Conservation (phyloP, 2,888 invertebrate species). For the Nysson spinosus region DNA sequence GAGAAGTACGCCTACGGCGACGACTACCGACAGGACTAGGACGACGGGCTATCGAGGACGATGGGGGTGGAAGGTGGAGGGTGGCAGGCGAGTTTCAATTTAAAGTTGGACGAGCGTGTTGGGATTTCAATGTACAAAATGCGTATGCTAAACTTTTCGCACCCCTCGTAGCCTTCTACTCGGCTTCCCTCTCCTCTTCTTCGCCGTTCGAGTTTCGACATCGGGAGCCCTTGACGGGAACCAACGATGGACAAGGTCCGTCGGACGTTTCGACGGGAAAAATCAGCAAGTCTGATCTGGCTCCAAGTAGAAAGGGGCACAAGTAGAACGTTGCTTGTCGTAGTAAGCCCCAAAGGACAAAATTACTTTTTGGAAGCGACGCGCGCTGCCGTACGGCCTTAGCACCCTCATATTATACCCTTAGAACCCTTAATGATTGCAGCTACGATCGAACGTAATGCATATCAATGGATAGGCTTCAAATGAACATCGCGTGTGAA, state of each 20-base stretch:
- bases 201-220: constrained; percentile 51
- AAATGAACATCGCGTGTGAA: constrained; percentile 31
- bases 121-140: constrained; percentile 74
- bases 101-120: constrained; percentile 72
- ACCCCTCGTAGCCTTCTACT: constrained; percentile 50
- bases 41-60: constrained; percentile 39
- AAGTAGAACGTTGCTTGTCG: constrained; percentile 55
- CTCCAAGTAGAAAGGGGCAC: constrained; percentile 58
- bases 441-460: constrained; percentile 54
- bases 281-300: constrained; percentile 75
- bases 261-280: constrained; percentile 56
- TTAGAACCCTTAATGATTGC: constrained; percentile 48
- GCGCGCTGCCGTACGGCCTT: constrained; percentile 40
- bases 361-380: constrained; percentile 56
- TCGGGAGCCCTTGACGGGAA: constrained; percentile 44
- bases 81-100: constrained; percentile 70
- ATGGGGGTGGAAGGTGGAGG: constrained; percentile 26
- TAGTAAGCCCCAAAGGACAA: constrained; percentile 56
- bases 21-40: constrained; percentile 21
- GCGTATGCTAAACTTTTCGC: constrained; percentile 73
- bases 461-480: constrained; percentile 52
- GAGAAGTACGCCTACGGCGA: constrained; percentile 6
- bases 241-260: constrained; percentile 59
- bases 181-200: constrained; percentile 42
- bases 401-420: constrained; percentile 35